Percentiles rank a stretch among this genome's conserved stretches.
Conservation (phyloP, 2,113 vertebrate genomes). For the Stegastes partitus region DNA sequence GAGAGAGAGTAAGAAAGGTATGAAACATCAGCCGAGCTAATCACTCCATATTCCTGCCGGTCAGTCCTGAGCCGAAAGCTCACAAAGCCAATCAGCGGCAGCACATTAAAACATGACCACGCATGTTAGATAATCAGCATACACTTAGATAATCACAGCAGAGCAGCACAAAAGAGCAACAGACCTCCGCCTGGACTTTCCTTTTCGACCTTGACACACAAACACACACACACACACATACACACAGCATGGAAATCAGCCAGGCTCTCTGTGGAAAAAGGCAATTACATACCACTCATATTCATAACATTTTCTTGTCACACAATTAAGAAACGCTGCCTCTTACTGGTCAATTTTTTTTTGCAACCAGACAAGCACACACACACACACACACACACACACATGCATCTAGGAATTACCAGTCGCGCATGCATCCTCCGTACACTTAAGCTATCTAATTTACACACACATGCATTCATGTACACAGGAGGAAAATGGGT, state of each 20-base stretch:
- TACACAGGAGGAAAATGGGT: slow-evolving; percentile 54
- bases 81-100: slow-evolving; percentile 40
- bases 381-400: not conserved
- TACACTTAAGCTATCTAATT: slow-evolving; percentile 11
- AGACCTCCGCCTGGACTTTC: slow-evolving; percentile 47
- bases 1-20: slow-evolving; percentile 36
- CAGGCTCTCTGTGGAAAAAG: slow-evolving; percentile 22
- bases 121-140: slow-evolving; percentile 8
- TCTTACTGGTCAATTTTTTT: slow-evolving; percentile 5
- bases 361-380: not conserved
- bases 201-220: slow-evolving; percentile 71
- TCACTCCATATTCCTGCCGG: slow-evolving; percentile 65
- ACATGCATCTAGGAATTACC: not conserved
- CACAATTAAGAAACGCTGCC: not conserved
- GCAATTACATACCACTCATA: slow-evolving; percentile 36
- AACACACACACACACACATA: slow-evolving; percentile 50
- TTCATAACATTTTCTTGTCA: slow-evolving; percentile 57
- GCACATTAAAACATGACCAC: slow-evolving; percentile 7
- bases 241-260: slow-evolving; percentile 41
- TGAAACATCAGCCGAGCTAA: slow-evolving; percentile 78
- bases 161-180: slow-evolving; percentile 14
- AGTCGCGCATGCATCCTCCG: not conserved
- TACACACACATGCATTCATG: slow-evolving; percentile 8
- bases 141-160: slow-evolving; percentile 40
- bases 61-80: slow-evolving; percentile 66